phyloP scores from a whole-genome alignment of 2,797 vertebrate genomes.

The Anolis apletophallus region DNA sequence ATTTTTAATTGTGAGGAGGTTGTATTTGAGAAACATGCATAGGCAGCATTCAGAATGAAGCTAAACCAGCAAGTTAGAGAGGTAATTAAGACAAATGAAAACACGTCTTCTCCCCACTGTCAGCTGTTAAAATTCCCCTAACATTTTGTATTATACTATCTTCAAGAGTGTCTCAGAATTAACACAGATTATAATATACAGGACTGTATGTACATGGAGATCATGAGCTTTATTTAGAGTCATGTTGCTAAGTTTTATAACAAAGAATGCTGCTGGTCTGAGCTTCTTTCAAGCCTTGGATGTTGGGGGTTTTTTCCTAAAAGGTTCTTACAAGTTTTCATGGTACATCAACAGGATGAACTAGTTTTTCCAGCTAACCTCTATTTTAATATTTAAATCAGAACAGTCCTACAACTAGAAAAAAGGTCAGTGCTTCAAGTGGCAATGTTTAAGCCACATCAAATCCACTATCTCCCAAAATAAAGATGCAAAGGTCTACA shows the following conservation, averaged over 20 bases:
- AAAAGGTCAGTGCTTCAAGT: slow-evolving; percentile 78
- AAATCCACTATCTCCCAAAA: slow-evolving; percentile 75
- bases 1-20: slow-evolving; percentile 20
- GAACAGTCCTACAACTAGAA: slow-evolving; percentile 80
- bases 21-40: slow-evolving; percentile 35
- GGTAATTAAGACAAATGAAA: slow-evolving; percentile 38
- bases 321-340: slow-evolving; percentile 61
- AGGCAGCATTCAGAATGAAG: slow-evolving; percentile 50
- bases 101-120: slow-evolving; percentile 46
- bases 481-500: slow-evolving; percentile 76
- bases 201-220: slow-evolving; percentile 1
- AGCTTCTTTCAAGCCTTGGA: slow-evolving; percentile 44
- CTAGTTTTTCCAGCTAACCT: slow-evolving; percentile 71
- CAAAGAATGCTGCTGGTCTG: slow-evolving; percentile 57
- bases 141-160: slow-evolving; percentile 43
- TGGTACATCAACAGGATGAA: slow-evolving; percentile 74
- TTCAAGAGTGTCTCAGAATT: slow-evolving; percentile 53
- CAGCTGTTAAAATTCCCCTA: slow-evolving; percentile 39
- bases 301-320: slow-evolving; percentile 46
- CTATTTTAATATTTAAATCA: slow-evolving; percentile 81
- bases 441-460: slow-evolving; percentile 70
- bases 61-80: slow-evolving; percentile 32
- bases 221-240: slow-evolving; percentile 28
- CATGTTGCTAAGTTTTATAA: slow-evolving; percentile 29
- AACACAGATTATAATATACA: slow-evolving; percentile 53